phyloP scores from a whole-genome alignment of 1,140 invertebrate species.

The Meloidogyne floridensis region DNA sequence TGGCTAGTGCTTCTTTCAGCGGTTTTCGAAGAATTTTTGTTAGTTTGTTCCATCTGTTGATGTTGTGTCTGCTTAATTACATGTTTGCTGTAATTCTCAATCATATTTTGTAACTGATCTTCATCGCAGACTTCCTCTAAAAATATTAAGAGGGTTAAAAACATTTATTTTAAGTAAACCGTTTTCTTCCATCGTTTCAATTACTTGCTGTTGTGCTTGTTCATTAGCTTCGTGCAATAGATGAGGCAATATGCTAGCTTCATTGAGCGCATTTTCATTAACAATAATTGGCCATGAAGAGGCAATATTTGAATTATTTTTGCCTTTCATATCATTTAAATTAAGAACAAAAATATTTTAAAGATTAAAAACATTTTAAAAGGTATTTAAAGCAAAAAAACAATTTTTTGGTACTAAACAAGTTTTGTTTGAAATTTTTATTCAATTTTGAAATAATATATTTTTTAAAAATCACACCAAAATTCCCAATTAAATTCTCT shows the following conservation, averaged over 20 bases:
- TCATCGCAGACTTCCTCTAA: slow-evolving; percentile 15
- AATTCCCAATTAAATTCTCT: too few relatives aligned
- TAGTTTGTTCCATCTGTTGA: slow-evolving; percentile 13
- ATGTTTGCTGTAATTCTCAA: slow-evolving; percentile 47
- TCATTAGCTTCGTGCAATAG: slow-evolving; percentile 28
- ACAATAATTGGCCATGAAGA: slow-evolving; percentile 32
- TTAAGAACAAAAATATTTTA: background rate
- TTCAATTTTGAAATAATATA: too few relatives aligned
- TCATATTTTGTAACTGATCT: slow-evolving; percentile 45
- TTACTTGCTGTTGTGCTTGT: slow-evolving; percentile 20
- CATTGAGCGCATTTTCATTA: slow-evolving; percentile 22
- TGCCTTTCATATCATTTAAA: background rate
- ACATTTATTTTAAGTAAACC: slow-evolving; percentile 10
- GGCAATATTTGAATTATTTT: slow-evolving; percentile 20
- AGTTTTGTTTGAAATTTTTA: too few relatives aligned
- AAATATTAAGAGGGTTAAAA: slow-evolving; percentile 14
- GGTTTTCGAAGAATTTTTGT: background rate
- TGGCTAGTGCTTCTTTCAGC: slow-evolving; percentile 20
- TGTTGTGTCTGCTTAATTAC: slow-evolving; percentile 39
- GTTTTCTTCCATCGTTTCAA: background rate
- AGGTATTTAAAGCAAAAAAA: background rate
- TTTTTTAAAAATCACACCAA: too few relatives aligned
- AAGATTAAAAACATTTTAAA: background rate
- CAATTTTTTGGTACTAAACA: too few relatives aligned
- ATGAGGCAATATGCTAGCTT: slow-evolving; percentile 32